These are phyloP conservation scores for Nettapus auritus DNA, from an alignment of 2,113 vertebrate genomes.

Conservation along the genomic window DNA sequence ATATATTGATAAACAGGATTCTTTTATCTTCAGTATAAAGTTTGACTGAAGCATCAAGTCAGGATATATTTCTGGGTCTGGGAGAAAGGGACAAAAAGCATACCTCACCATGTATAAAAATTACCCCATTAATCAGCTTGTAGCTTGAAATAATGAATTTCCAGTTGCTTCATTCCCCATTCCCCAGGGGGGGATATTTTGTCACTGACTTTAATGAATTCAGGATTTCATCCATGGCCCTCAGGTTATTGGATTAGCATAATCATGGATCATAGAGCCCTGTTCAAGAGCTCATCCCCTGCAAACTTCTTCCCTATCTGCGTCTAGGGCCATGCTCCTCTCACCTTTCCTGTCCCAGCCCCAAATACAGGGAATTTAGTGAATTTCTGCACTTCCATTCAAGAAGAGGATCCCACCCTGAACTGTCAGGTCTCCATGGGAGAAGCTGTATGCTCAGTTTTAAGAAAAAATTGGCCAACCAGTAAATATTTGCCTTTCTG, in stretches of 20 bases:
- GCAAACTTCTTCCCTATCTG: not conserved
- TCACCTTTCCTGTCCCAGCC: not conserved
- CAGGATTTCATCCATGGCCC: constrained; percentile 61
- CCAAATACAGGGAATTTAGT: not conserved
- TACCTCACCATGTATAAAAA: not conserved
- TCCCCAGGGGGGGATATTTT: constrained; percentile 43
- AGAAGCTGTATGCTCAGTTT: not conserved
- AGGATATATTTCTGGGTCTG: not conserved
- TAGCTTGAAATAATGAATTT: constrained; percentile 58
- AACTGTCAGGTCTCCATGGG: not conserved
- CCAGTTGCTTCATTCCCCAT: constrained; percentile 1
- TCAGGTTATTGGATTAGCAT: constrained; percentile 61
- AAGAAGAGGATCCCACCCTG: not conserved
- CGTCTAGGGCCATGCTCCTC: not conserved
- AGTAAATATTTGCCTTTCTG: not conserved
- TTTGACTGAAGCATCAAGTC: not conserved
- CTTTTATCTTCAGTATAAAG: not conserved
- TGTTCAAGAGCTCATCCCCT: not conserved
- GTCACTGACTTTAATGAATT: constrained; percentile 65
- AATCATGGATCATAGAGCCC: constrained; percentile 28
- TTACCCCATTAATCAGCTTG: constrained; percentile 52
- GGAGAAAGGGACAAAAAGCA: not conserved
- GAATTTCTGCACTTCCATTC: not conserved
- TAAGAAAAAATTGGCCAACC: not conserved
- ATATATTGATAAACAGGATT: not conserved